These are phyloP conservation scores for Opisthograptis luteolata DNA, from an alignment of 2,888 invertebrate species.

Conservation along the genomic window DNA sequence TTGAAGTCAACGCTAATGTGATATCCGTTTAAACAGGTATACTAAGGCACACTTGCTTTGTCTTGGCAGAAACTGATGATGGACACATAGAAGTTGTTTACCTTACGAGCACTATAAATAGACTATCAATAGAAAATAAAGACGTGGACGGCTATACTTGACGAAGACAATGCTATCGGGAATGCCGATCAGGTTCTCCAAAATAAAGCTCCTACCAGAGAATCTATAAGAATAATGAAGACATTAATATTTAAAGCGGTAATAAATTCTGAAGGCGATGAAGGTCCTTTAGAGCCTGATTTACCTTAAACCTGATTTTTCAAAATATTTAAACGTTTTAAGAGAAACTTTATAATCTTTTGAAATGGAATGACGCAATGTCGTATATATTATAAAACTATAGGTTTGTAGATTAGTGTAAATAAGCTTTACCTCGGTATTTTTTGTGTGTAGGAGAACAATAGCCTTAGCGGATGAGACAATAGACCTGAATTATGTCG, in stretches of 20 bases:
- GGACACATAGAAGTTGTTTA: constrained; percentile 1
- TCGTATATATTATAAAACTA: neutral
- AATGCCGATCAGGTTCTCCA: neutral
- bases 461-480: neutral
- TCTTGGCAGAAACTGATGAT: constrained; percentile 10
- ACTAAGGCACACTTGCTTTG: neutral
- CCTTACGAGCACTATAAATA: constrained; percentile 2
- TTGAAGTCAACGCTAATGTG: constrained; percentile 15
- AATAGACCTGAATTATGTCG: constrained; percentile 5
- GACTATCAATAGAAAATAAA: constrained; percentile 14
- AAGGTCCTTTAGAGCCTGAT: neutral
- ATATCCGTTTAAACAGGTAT: constrained; percentile 2
- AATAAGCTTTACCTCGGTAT: neutral
- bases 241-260: constrained; percentile 6
- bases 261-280: neutral
- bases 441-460: constrained; percentile 3
- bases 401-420: neutral
- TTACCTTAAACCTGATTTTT: too few relatives aligned
- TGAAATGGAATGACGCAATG: neutral
- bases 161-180: constrained; percentile 9
- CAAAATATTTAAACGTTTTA: too few relatives aligned
- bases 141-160: neutral
- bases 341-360: neutral
- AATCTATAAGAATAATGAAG: constrained; percentile 4
- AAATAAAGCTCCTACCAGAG: constrained; percentile 1